Evolutionary conservation across 1,140 invertebrate species (phyloP), one percentile per base, ranked within the genome.

Genomic region (Calycopis cecrops): DNA sequence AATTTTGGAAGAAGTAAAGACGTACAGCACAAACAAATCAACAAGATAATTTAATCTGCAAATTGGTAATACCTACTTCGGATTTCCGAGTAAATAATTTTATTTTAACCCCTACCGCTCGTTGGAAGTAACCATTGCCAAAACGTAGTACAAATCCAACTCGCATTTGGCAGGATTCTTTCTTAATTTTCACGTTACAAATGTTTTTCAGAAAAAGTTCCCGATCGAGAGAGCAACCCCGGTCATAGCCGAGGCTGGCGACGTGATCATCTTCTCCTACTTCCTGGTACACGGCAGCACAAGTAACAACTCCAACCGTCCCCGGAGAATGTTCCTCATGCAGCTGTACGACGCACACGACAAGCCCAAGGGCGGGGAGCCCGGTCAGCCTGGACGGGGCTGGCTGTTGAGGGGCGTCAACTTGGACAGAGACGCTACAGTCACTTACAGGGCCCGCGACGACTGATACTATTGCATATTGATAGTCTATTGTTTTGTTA

Each of bases 231-330:
- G 85, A 35, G 91, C 91, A 0, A 87, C 77, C 0, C 89, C 91
- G 4, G 76, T 92, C 0, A 55, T 71, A 0, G 90, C 90, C 0
- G 86, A 88, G 52, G 86, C 86, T 16, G 90, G 90, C 1, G 89
- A 92, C 35, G 73, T 92, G 3, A 76, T 91, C 4, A 79, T 92
- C 18, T 92, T 92, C 66, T 91, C 90, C 0, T 92, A 92, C 67
- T 75, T 92, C 2, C 67, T 91, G 12, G 67, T 92, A 11, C 91
- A 92, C 69, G 91, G 91, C 9, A 91, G 90, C 38, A 91, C 91
- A 12, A 60, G 88, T 11, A 92, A 92, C 69, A 60, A 73, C 3
- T 91, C 90, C 1, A 68, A 62, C 3, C 66, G 79, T 16, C 68
- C 81, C 0, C 79, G 91, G 3, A 73, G 91, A 0, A 92, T 92